Evolutionary conservation across 1,140 invertebrate species (phyloP).

Genomic region (Brachionus rotundiformis): DNA sequence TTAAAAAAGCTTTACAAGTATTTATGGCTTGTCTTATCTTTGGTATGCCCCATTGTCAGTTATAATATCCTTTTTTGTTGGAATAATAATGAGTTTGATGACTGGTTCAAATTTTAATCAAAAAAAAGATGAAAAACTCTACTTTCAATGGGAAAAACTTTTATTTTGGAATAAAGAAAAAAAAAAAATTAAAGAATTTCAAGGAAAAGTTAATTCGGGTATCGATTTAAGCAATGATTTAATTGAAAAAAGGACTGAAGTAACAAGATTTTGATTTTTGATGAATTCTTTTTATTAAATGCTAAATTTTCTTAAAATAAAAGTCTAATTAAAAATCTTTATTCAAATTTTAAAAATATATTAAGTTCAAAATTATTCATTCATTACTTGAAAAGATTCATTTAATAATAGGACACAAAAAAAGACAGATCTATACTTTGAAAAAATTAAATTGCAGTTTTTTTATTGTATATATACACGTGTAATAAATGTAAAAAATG

Average conservation of each 20-base stretch:
- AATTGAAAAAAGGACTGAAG: neutral
- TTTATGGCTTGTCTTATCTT: conserved; percentile 48
- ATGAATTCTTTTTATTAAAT: too few species aligned
- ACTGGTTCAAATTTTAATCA: neutral
- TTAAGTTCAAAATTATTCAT: too few species aligned
- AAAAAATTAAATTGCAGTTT: neutral
- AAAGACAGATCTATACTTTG: too few species aligned
- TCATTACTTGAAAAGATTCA: too few species aligned
- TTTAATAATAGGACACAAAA: too few species aligned
- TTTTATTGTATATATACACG: neutral
- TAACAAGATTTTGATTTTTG: neutral
- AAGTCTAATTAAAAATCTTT: too few species aligned
- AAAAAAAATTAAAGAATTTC: neutral
- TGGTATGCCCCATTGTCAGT: conserved; percentile 32
- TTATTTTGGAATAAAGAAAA: conserved; percentile 7
- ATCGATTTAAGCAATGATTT: neutral
- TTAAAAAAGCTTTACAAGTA: neutral
- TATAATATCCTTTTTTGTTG: neutral
- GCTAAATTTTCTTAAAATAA: too few species aligned
- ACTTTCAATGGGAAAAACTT: conserved; percentile 8
- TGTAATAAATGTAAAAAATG: neutral
- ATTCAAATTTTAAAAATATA: too few species aligned
- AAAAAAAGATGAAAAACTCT: conserved; percentile 5
- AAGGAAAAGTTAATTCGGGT: neutral
- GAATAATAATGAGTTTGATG: neutral